Conservation (phyloP, 2,113 vertebrate species). For the Xyliphius kryptos region DNA sequence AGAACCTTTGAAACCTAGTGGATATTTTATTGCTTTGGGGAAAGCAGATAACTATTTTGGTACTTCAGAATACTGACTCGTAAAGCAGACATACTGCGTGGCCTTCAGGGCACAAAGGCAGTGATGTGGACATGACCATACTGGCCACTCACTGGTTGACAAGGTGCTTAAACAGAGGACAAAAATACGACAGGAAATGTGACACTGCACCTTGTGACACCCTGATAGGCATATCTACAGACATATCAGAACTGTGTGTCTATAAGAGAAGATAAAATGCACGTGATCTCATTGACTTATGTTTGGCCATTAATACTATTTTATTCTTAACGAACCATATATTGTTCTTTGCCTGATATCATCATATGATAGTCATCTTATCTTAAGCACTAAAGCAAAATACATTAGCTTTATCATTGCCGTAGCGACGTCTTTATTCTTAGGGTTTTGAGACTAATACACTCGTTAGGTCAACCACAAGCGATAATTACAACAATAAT, state of each 20-base stretch:
- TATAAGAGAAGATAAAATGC: constrained; percentile 2
- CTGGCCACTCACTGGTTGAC: background rate
- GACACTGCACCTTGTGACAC: background rate
- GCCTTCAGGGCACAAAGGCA: background rate
- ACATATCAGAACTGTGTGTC: background rate
- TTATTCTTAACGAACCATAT: background rate
- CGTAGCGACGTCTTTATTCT: no score
- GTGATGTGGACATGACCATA: constrained; percentile 1
- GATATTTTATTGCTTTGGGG: constrained; percentile 50
- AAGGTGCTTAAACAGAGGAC: constrained; percentile 9
- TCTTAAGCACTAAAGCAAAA: no score
- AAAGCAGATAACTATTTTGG: constrained; percentile 47
- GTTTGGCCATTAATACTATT: background rate
- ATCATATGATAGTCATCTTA: no score
- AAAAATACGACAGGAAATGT: constrained; percentile 1
- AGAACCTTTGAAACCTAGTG: constrained; percentile 55
- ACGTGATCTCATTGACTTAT: background rate
- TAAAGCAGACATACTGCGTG: constrained; percentile 13
- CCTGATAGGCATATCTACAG: constrained; percentile 1
- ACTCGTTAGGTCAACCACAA: constrained; percentile 16
- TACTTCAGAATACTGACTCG: constrained; percentile 23
- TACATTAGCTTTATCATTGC: no score
- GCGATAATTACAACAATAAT: constrained; percentile 9
- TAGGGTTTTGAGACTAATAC: no score
- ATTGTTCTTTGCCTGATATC: background rate